Base-by-base conservation (phyloP, 2,113 vertebrate genomes). In the Ptilonorhynchus violaceus region DNA sequence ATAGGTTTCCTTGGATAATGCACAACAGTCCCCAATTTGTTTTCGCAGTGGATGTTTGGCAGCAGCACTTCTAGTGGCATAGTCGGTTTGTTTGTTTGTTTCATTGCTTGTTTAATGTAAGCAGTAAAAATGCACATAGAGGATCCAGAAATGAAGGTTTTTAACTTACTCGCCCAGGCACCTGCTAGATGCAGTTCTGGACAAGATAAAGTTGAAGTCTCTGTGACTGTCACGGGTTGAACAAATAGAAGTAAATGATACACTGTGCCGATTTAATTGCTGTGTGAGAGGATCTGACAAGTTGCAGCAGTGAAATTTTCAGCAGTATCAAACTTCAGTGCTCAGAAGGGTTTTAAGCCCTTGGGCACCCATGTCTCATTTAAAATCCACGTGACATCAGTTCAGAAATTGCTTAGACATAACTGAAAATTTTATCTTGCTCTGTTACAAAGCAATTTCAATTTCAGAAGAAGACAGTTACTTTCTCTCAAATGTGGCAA, bases 21-120 rank as follows among this genome's bases (percentile, higher is more conserved):
- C 66, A 80, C 87, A 89, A 69, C 89, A 93, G 89, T 90, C 89
- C 93, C 84, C 72, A 91, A 37, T 96, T 96, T 96, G 86, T 90
- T 96, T 93, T 92, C 88, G 42, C 76, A 81, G 66, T 64, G 92
- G 96, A 96, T 96, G 96, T 96, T 96, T 97, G 95, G 91, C 92
- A 94, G 92, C 90, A 86, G 85, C 70, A 47, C 88, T 96, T 95
- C 85, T 95, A 91, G 91, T 88, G 96, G 94, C 81, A 92, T 96
- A 94, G 92, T 78, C 30, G 10, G 56, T 95, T 92, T 96, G 95
- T 97, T 96, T 96, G 92, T 97, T 97, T 95, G 93, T 97, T 96
- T 93, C 70, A 0, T 69, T 70, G 70, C 86, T 92, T 96, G 92
- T 96, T 96, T 85, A 96, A 96, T 89, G 86, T 96, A 95, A 94